Evolutionary conservation across 2,888 invertebrate species (phyloP), one percentile per base, ranked within the genome.

Genomic region (Homarus gammarus): DNA sequence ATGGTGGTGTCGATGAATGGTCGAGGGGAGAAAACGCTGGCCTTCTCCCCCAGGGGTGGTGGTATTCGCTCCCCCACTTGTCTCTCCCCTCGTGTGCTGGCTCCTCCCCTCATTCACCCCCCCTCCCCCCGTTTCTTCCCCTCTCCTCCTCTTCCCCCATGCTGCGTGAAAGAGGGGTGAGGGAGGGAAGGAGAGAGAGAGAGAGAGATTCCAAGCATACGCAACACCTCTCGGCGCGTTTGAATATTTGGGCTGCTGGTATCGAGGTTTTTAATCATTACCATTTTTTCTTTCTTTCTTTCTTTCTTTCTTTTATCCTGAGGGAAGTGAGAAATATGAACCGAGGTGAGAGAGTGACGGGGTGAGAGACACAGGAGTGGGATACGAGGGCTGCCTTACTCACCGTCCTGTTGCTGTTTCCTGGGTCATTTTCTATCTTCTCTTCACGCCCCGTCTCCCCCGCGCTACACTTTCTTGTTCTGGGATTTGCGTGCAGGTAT

Each of bases 21-120:
- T 1, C 12, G 31, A 64, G 64, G 27, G 64, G 22, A 64, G 31
- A 38, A 72, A 33, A 36, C 36, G 40, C 12, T 72, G 38, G 15
- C 38, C 31, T 27, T 72, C 40, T 38, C 64, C 27, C 64, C 64
- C 3, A 27, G 64, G 64, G 64, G 27, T 64, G 27, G 27, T 64
- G 27, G 2, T 27, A 27, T 5, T 27, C 64, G 22, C n/a, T 27
- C 64, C 12, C 8, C 64, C 27, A n/a, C 18, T 64, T 27, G 27
- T 5, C 64, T 44, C 70, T 75, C 75, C 75, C 75, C 75, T 75
- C 75, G 49, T 44, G 38, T 5, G 64, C 40, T 81, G 81, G 38
- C 81, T 51, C 79, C 79, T 61, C 61, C 79, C 61, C 36, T 36
- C 81, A 33, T 33, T 27, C 36, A 15, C 38, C 81, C 61, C 40